Base-by-base conservation (phyloP, 1,140 invertebrate genomes). In the Drosophila fuyamai region DNA sequence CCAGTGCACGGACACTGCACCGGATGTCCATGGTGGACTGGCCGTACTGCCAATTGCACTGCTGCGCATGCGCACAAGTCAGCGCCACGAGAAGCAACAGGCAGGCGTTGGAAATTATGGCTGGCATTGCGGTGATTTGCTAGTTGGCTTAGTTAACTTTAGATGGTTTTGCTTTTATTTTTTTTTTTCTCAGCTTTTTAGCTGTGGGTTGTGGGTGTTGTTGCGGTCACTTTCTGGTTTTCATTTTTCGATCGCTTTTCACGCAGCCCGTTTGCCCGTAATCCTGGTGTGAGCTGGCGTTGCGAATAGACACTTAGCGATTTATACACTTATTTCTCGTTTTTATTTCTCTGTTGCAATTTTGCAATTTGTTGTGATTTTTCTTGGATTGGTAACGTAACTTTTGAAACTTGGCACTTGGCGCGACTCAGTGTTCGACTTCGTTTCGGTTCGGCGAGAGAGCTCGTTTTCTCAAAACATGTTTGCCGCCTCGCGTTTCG, bases 1-100 rank as follows among this genome's bases (percentile, higher is more conserved):
- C 94, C 85, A 94, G 81, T 56, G 93, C 92, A 63, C 93, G 93
- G 62, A 94, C 93, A 59, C 93, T 93, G 92, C 94, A 94, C 91
- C 94, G 93, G 91, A 94, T 93, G 71, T 92, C 91, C 91, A 92
- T 92, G 10, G 89, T 92, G 62, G 89, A 86, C 81, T 80, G 86
- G 61, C 90, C 84, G 54, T 91, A 92, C 54, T 92, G 86, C 91
- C 91, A 92, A 47, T 90, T 83, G 79, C 91, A 92, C 54, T 92
- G 91, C 65, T 89, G 85, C 86, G 85, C 85, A 90, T 90, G 85
- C 86, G 85, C 41, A 29, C 29, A 32, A 32, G 29, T 8, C 29
- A 9, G 5, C 8, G 50, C 32, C 14, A 36, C 14, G 7, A 66
- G 35, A 32, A 46, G 55, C 46, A 40, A 57, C 32, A 59, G 46